Conservation (phyloP, 2,888 invertebrate genomes). For the Perdita meconis region DNA sequence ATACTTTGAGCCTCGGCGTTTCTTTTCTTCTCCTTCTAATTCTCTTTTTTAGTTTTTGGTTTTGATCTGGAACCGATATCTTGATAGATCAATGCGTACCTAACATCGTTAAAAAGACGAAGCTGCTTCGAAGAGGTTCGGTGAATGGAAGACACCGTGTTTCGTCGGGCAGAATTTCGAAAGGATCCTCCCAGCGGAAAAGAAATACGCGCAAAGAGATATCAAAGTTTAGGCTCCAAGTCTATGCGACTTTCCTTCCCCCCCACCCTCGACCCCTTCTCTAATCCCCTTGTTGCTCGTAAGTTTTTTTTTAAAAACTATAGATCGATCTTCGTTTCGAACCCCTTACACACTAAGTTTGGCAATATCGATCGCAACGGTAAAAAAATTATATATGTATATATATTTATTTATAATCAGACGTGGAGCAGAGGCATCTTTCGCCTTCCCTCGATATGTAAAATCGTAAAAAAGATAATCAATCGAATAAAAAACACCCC, state of each 20-base stretch:
- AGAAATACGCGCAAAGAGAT: constrained; percentile 36
- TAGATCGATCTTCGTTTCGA: constrained; percentile 46
- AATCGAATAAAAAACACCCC: constrained; percentile 57
- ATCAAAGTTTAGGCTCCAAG: constrained; percentile 62
- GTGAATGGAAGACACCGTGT: constrained; percentile 58
- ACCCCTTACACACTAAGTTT: constrained; percentile 61
- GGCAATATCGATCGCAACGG: constrained; percentile 63
- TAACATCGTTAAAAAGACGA: constrained; percentile 27
- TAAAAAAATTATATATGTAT: constrained; percentile 63
- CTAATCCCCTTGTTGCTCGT: constrained; percentile 18
- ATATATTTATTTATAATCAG: constrained; percentile 57
- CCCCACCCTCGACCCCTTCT: not conserved
- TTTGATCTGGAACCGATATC: constrained; percentile 23
- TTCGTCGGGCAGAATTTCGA: constrained; percentile 46
- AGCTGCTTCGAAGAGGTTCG: constrained; percentile 31
- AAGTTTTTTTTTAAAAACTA: constrained; percentile 47
- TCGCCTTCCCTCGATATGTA: constrained; percentile 57
- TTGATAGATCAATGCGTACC: constrained; percentile 10
- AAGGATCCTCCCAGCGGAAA: constrained; percentile 36
- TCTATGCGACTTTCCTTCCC: constrained; percentile 37
- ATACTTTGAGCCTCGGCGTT: constrained; percentile 56
- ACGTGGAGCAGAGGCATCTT: constrained; percentile 57
- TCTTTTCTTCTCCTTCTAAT: constrained; percentile 30
- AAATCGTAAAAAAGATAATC: constrained; percentile 64
- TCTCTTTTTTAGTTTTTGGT: not conserved